These are phyloP conservation scores for Clarias batrachus DNA, from an alignment of 2,113 vertebrate genomes.

Conservation along the genomic window DNA sequence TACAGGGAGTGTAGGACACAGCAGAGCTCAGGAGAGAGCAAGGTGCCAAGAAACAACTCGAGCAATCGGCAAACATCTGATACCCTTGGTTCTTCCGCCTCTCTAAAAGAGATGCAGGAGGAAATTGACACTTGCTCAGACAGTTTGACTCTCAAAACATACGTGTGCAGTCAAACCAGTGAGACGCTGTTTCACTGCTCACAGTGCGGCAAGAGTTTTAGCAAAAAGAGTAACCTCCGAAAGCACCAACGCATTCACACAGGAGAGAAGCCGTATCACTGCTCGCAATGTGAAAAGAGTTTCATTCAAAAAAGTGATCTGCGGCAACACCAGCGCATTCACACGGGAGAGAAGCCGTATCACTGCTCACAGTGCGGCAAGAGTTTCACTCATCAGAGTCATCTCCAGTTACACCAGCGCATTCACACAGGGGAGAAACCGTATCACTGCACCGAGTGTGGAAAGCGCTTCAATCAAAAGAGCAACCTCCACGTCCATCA, in stretches of 20 bases:
- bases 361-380: conserved; percentile 1
- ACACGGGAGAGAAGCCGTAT: conserved; percentile 8
- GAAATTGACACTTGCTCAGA: neutral
- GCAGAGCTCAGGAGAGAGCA: neutral
- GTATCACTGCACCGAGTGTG: neutral
- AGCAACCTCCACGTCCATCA: conserved; percentile 7
- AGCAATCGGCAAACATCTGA: neutral
- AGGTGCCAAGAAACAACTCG: neutral
- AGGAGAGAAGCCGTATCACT: conserved; percentile 8
- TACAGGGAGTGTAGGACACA: neutral
- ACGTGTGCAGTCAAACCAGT: neutral
- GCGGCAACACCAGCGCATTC: conserved; percentile 9
- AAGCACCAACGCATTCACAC: conserved; percentile 16
- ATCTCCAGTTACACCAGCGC: conserved; percentile 6
- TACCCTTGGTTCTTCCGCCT: neutral
- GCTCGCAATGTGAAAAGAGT: conserved; percentile 8
- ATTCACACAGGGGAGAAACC: conserved; percentile 19
- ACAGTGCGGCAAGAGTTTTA: neutral
- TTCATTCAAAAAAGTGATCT: conserved; percentile 13
- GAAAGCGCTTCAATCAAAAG: conserved; percentile 6
- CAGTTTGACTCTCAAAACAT: neutral
- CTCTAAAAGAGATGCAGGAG: neutral
- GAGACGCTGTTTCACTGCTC: neutral
- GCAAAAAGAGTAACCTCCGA: conserved; percentile 2
- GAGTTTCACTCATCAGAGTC: conserved; percentile 1